A percentile compares a stretch with the other conserved stretches of the same genome.
Evolutionary conservation across 2,888 invertebrate genomes (phyloP).

Genomic region (Meloe dianella): DNA sequence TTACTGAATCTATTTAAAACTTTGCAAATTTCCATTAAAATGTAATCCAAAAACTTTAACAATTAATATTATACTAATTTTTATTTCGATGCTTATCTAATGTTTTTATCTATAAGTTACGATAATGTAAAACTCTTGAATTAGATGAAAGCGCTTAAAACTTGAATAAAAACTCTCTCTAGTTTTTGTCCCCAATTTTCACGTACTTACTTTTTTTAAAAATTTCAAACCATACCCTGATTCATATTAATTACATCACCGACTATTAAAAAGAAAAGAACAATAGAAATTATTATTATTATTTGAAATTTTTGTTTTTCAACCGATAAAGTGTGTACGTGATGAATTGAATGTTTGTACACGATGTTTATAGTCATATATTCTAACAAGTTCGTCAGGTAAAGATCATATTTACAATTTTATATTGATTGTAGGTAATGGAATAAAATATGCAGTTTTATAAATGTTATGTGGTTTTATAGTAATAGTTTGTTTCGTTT

Average conservation of each 20-base stretch:
- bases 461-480: background rate
- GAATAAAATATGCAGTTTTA: background rate
- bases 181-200: no score
- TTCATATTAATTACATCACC: background rate
- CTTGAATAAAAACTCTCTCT: no score
- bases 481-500: background rate
- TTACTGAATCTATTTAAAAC: no score
- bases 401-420: background rate
- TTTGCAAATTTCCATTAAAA: no score
- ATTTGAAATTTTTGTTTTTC: background rate
- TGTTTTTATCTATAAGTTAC: no score
- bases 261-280: background rate
- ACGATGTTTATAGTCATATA: background rate
- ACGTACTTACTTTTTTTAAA: no score
- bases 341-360: constrained; percentile 4
- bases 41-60: no score
- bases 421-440: background rate
- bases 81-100: no score
- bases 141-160: no score
- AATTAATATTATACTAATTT: no score
- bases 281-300: background rate
- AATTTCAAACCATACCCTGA: no score
- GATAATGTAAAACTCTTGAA: no score
- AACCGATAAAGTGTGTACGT: background rate
- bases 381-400: background rate